Conservation (phyloP, 2,113 vertebrate species). For the Heloderma charlesbogerti region DNA sequence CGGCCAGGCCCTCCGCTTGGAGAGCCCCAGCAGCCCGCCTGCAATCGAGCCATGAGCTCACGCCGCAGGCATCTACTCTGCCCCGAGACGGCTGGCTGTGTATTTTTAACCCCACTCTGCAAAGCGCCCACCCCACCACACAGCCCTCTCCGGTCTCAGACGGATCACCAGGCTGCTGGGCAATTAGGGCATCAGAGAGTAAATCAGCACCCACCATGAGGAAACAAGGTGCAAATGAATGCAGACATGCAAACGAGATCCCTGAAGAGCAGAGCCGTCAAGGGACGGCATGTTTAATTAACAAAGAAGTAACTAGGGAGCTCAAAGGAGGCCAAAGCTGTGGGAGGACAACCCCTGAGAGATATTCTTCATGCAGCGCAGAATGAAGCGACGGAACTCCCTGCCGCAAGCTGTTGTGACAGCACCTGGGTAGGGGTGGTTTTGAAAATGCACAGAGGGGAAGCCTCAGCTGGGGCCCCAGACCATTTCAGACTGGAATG, state of each 20-base stretch:
- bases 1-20: not conserved
- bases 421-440: too few species aligned
- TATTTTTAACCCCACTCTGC: conserved; percentile 23
- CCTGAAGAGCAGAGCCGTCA: too few species aligned
- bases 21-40: not conserved
- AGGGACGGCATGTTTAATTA: not conserved
- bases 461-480: too few species aligned
- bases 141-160: not conserved
- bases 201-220: not conserved
- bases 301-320: not conserved
- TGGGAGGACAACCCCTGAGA: too few species aligned
- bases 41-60: conserved; percentile 22
- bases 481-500: too few species aligned
- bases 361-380: too few species aligned
- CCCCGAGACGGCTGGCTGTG: not conserved
- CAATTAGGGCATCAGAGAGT: too few species aligned
- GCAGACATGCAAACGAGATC: not conserved
- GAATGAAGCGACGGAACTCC: too few species aligned
- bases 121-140: not conserved
- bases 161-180: not conserved
- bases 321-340: not conserved
- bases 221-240: not conserved
- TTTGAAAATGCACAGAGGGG: too few species aligned
- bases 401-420: too few species aligned
- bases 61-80: not conserved